Base-by-base conservation (phyloP, 2,888 invertebrate genomes). In the Acanthosepion pharaonis region DNA sequence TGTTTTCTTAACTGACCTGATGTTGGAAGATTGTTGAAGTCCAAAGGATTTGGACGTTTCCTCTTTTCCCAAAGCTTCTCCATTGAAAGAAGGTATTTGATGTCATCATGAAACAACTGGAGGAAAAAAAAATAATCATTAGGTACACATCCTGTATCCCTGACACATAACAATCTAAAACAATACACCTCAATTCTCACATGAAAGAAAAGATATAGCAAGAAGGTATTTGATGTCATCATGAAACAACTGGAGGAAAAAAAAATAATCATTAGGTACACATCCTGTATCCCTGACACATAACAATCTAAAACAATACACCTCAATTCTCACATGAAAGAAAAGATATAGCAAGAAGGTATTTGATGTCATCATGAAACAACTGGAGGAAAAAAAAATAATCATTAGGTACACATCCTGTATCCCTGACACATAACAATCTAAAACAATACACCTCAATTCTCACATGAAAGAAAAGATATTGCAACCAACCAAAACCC, bases 161-260 rank as follows among this genome's bases (percentile, higher is more conserved):
- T 42, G 42, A 42, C 42, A 42, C 42, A 42, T 42, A 42, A 42
- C 2, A 42, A 42, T 42, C 42, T 42, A 42, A 42, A 42, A 42
- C 42, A 42, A 42, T 42, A 42, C 42, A 42, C 3, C 42, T 42
- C 42, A 42, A 2, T 2, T 42, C 42, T 42, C 42, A 42, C 42
- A 42, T 42, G 42, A 42, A 42, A 42, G 2, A 42, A 42, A 42
- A 42, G 42, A 42, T 42, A 42, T 42, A 1, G 3, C 42, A 42
- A 2, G n/a, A n/a, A n/a, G n/a, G n/a, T n/a, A n/a, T n/a, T 98
- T 98, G 94, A 99, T 99, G 97, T 99, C 99, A 97, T 99, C 99
- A 95, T 98, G 98, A 97, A 99, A 99, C 95, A 99, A 98, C 98
- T 98, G 96, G 42, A 96, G 95, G 92, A 64, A 53, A 28, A 93